Evolutionary conservation across 2,797 vertebrate species (phyloP), one percentile per base, ranked within the genome.

Genomic region (Sphenopsis melanotis): DNA sequence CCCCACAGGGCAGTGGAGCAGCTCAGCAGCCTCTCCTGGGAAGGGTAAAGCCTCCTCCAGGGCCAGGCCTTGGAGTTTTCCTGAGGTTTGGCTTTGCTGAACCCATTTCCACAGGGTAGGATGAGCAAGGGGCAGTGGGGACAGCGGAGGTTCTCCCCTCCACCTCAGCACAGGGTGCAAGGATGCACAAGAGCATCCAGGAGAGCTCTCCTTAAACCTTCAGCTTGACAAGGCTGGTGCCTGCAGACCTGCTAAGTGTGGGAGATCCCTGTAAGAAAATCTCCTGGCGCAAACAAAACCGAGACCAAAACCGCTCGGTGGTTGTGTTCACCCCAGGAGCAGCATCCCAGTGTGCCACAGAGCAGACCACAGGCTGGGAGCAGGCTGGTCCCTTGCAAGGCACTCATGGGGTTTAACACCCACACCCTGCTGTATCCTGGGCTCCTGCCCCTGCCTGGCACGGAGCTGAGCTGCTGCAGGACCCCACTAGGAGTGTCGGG

Each of bases 391-490:
- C 37, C 24, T 22, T 5, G 11, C 27, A 6, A 49, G 16, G 79
- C 44, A 49, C 29, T 1, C 0, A 47, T 53, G 0, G 0, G 36
- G 10, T 44, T 20, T 50, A 41, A 64, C 23, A 7, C 75, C 87
- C 63, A 60, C 57, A 18, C 4, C 30, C 74, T 30, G 61, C 41
- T 0, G 0, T 1, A 32, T 36, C 37, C 81, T 0, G 0, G 52
- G 49, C 49, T 83, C 56, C 92, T n/a, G 85, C 63, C 41, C 41
- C 76, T 44, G 64, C 24, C 1, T 15, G 61, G 79, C 21, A 7
- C 0, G 47, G 90, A 52, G 88, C 91, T 83, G 60, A 80, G 86
- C 69, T 8, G 9, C 57, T 18, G 87, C 70, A 94, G 94, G 79
- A 94, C 3, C 26, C 47, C 9, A 49, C 24, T 6, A 49, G 47